Percentiles rank a stretch among this genome's conserved stretches.
phyloP scores from a whole-genome alignment of 2,888 invertebrate species.

The Nephrocerus scutellatus region DNA sequence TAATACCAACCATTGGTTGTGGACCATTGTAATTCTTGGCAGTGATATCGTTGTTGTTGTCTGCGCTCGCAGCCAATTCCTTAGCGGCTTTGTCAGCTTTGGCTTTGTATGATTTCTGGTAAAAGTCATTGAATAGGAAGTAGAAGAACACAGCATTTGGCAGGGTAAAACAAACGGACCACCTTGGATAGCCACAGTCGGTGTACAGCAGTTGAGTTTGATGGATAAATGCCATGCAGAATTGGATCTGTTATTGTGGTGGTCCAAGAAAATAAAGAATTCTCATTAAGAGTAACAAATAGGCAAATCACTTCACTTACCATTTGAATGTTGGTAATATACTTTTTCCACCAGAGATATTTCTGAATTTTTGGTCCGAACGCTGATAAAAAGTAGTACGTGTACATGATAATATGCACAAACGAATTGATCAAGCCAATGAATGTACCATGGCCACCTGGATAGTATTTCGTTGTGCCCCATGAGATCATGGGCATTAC shows the following conservation, averaged over 20 bases:
- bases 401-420: constrained; percentile 92
- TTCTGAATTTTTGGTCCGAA: constrained; percentile 80
- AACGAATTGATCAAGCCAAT: constrained; percentile 81
- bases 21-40: constrained; percentile 32
- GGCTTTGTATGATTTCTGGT: constrained; percentile 64
- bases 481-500: constrained; percentile 92
- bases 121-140: constrained; percentile 86
- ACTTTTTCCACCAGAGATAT: constrained; percentile 90
- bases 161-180: constrained; percentile 74
- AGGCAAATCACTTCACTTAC: constrained; percentile 49
- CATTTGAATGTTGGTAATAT: constrained; percentile 87
- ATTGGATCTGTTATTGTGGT: constrained; percentile 64
- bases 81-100: constrained; percentile 24
- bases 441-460: constrained; percentile 85
- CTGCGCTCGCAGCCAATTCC: constrained; percentile 11
- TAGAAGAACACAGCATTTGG: constrained; percentile 91
- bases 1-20: constrained; percentile 8
- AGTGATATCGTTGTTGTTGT: constrained; percentile 36
- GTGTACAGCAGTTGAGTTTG: constrained; percentile 76
- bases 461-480: constrained; percentile 83
- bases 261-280: constrained; percentile 9
- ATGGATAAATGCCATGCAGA: constrained; percentile 80
- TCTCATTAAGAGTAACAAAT: background rate
- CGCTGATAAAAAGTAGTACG: constrained; percentile 84
- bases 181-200: constrained; percentile 83